Base-by-base conservation (phyloP, 2,797 vertebrate species). In the Sebastes kiyomatsui region DNA sequence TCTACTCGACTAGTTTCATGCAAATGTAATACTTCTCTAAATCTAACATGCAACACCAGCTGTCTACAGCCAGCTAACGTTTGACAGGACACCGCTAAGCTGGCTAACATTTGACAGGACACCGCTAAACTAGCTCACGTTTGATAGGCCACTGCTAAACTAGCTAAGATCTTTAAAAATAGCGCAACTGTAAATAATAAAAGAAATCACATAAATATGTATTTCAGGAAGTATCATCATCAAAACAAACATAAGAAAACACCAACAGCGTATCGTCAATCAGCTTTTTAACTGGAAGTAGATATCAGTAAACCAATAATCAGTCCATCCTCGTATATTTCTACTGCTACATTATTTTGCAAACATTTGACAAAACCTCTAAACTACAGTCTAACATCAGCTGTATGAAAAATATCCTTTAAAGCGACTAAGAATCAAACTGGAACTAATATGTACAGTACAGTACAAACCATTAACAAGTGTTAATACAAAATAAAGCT, bases 21-120 rank as follows among this genome's bases (percentile, higher is more conserved):
- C 82, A 71, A 28, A 72, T 7, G 1, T 12, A 2, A 70, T 42
- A 68, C 33, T 3, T 64, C 6, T 55, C 25, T 65, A 75, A 68
- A 54, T 30, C 64, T 65, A 80, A 71, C 84, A 90, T 87, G 77
- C 82, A 66, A 68, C 79, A 73, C 38, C 55, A 22, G 32, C 14
- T 4, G 16, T 20, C 35, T 32, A 46, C 9, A 30, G 10, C 23
- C 25, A 20, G 35, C 16, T 66, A 12, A 66, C 38, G 5, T 25
- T 20, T 27, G 33, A 38, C 61, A 2, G n/a, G 6, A 35, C 32
- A 62, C 42, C 42, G 14, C 42, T 60, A 60, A 60, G 4, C 20
- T 61, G 20, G 28, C 5, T 32, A 38, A 38, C n/a, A 4, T 23
- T 16, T 13, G 2, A 9, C 22, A 16, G 6, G 16, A 66, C 35